A percentile compares a stretch with the other conserved stretches of the same genome.
Conservation (phyloP, 2,888 invertebrate species). For the Therioaphis trifolii region DNA sequence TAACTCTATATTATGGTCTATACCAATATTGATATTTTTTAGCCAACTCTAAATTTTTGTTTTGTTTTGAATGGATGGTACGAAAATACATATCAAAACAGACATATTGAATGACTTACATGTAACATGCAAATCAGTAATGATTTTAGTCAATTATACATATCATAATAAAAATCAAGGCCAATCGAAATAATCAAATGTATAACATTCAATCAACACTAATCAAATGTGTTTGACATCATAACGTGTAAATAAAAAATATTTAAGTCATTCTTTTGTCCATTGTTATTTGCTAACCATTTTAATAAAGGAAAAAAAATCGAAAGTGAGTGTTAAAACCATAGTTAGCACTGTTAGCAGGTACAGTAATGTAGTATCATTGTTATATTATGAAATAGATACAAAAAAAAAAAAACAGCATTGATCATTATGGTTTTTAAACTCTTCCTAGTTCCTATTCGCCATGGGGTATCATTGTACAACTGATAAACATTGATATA, state of each 20-base stretch:
- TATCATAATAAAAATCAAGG: background rate
- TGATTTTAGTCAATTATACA: too few species aligned
- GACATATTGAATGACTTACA: too few species aligned
- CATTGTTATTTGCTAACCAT: background rate
- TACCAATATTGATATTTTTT: too few species aligned
- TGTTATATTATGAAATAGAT: constrained; percentile 43
- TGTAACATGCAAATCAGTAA: too few species aligned
- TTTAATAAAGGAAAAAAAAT: constrained; percentile 27
- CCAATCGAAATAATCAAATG: background rate
- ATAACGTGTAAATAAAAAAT: constrained; percentile 1
- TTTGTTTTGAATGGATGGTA: too few species aligned
- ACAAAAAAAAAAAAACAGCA: background rate
- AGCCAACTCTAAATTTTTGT: too few species aligned
- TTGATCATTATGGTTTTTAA: constrained; percentile 49
- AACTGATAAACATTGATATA: constrained; percentile 34
- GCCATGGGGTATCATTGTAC: constrained; percentile 21
- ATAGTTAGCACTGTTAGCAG: background rate
- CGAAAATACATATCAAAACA: too few species aligned
- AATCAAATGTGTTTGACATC: background rate
- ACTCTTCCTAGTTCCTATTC: constrained; percentile 49
- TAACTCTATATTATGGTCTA: too few species aligned
- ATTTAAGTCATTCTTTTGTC: constrained; percentile 24
- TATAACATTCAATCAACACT: constrained; percentile 3
- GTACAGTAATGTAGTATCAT: background rate
- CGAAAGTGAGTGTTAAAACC: constrained; percentile 25